Conservation (phyloP, 2,888 invertebrate genomes). For the Protophormia terraenovae region DNA sequence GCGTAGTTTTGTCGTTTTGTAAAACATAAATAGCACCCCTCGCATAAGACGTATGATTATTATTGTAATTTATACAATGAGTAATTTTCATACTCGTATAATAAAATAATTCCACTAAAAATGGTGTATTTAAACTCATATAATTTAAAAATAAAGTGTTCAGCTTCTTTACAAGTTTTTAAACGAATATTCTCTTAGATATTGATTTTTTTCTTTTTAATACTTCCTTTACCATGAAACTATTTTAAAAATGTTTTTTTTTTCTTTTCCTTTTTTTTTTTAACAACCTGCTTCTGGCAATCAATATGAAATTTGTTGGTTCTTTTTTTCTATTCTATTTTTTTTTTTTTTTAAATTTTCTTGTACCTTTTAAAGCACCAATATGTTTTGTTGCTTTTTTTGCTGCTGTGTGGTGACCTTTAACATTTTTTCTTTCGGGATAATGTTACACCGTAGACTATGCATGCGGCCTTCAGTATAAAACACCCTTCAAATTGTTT, state of each 20-base stretch:
- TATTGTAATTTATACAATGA: too few species aligned
- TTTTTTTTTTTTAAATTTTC: background rate
- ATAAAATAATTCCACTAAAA: too few species aligned
- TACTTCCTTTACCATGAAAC: background rate
- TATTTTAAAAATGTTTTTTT: background rate
- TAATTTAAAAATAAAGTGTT: too few species aligned
- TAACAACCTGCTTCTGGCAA: constrained; percentile 38
- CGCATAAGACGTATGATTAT: too few species aligned
- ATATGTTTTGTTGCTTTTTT: too few species aligned
- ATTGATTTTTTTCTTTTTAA: background rate
- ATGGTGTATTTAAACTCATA: too few species aligned
- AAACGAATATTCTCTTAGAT: background rate
- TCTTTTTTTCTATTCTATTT: background rate
- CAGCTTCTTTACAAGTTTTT: background rate
- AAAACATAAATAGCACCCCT: too few species aligned
- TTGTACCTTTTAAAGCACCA: too few species aligned
- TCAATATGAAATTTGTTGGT: constrained; percentile 38
- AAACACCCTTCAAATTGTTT: too few species aligned
- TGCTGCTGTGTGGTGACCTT: constrained; percentile 7
- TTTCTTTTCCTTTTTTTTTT: constrained; percentile 2
- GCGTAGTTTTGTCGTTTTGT: too few species aligned
- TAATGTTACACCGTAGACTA: background rate
- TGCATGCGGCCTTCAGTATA: background rate
- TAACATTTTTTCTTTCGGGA: constrained; percentile 7
- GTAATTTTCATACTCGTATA: too few species aligned